Conservation (phyloP, 2,113 vertebrate species). For the Dipodomys merriami region DNA sequence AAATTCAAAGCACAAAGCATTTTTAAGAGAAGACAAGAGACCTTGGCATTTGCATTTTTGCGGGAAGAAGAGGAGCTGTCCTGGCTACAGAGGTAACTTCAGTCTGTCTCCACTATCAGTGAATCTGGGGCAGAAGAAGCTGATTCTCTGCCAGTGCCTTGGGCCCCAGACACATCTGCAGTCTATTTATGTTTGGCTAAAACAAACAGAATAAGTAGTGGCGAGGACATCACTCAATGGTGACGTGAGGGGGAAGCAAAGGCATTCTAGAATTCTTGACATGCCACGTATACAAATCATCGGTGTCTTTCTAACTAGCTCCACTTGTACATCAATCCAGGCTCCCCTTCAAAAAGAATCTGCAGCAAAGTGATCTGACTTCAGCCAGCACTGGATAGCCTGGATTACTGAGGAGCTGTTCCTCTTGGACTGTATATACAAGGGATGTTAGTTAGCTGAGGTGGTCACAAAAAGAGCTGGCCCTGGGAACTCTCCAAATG, state of each 20-base stretch:
- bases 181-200: slow-evolving; percentile 78
- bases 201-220: slow-evolving; percentile 71
- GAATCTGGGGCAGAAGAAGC: slow-evolving; percentile 54
- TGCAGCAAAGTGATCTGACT: slow-evolving; percentile 25
- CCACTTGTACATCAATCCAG: slow-evolving; percentile 57
- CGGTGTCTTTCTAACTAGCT: slow-evolving; percentile 62
- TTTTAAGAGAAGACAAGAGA: not conserved
- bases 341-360: slow-evolving; percentile 43
- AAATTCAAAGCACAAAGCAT: not conserved
- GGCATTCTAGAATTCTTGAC: slow-evolving; percentile 47
- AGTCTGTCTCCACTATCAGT: slow-evolving; percentile 50
- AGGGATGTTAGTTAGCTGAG: not conserved
- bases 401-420: not conserved
- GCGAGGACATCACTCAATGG: slow-evolving; percentile 61
- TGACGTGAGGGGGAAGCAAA: slow-evolving; percentile 38
- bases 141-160: slow-evolving; percentile 69
- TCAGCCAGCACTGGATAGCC: not conserved
- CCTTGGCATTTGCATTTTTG: not conserved
- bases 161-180: slow-evolving; percentile 55
- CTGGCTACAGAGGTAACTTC: not conserved
- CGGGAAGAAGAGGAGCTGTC: not conserved
- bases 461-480: not conserved
- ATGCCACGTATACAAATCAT: slow-evolving; percentile 69
- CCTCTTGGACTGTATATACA: not conserved
- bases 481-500: not conserved